phyloP scores from a whole-genome alignment of 2,797 vertebrate genomes.

The Smutsia gigantea region DNA sequence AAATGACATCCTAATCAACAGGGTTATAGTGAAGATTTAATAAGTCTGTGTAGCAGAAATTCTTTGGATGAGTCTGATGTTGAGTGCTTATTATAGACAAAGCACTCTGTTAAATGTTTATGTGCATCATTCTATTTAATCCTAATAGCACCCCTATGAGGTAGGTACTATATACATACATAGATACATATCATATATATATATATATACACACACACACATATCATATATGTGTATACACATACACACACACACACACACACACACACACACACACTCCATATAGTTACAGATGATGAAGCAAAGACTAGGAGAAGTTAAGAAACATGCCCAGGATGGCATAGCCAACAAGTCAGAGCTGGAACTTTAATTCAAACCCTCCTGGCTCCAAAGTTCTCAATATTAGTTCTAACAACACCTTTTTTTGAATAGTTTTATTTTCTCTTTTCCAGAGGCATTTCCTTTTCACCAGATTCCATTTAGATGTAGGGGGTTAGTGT shows the following conservation, averaged over 20 bases:
- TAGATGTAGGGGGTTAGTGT: neutral
- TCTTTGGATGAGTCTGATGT: neutral
- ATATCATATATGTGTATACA: too few species aligned
- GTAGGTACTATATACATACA: neutral
- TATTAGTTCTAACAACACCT: neutral
- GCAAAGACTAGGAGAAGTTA: neutral
- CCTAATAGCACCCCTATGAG: neutral
- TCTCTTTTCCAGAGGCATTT: neutral
- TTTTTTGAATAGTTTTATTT: neutral
- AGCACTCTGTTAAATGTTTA: neutral
- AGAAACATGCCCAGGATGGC: neutral
- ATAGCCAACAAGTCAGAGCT: neutral
- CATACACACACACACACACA: too few species aligned
- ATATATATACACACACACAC: too few species aligned
- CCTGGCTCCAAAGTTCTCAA: neutral
- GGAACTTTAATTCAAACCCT: neutral
- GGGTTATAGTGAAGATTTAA: neutral
- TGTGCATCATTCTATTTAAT: neutral
- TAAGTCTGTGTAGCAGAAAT: neutral
- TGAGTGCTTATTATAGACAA: neutral
- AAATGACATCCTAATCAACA: neutral
- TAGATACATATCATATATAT: too few species aligned
- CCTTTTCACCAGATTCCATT: neutral
- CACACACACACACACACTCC: too few species aligned
- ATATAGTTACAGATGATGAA: neutral